phyloP scores from a whole-genome alignment of 2,113 vertebrate genomes.

The Lepus timidus region DNA sequence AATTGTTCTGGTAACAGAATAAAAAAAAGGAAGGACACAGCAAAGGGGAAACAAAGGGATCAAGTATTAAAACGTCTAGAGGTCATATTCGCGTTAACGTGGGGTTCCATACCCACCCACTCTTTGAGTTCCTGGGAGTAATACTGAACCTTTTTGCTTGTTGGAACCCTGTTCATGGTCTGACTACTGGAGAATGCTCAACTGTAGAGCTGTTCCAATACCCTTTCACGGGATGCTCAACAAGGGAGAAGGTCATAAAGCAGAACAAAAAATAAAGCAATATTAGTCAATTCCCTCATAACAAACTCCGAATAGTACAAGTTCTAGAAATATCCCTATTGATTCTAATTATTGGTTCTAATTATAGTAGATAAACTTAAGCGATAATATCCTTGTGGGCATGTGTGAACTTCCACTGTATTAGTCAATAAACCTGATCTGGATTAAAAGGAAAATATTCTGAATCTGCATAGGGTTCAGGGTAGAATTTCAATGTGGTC shows the following conservation, averaged over 20 bases:
- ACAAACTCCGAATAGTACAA: neutral
- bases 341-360: neutral
- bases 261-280: slow-evolving; percentile 10
- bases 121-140: neutral
- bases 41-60: neutral
- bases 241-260: neutral
- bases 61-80: neutral
- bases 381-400: neutral
- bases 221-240: neutral
- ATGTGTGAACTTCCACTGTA: neutral
- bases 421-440: neutral
- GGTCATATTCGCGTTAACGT: neutral
- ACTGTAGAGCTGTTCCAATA: neutral
- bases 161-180: neutral
- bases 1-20: neutral
- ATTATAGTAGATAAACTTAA: slow-evolving; percentile 11
- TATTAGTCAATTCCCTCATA: slow-evolving; percentile 2
- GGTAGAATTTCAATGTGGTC: neutral
- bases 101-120: no score
- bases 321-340: neutral
- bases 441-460: neutral
- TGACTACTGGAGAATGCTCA: neutral
- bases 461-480: neutral
- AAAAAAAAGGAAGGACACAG: neutral
- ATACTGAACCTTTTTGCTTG: neutral